Conservation (phyloP, 2,888 invertebrate genomes). For the Beris chalybata region DNA sequence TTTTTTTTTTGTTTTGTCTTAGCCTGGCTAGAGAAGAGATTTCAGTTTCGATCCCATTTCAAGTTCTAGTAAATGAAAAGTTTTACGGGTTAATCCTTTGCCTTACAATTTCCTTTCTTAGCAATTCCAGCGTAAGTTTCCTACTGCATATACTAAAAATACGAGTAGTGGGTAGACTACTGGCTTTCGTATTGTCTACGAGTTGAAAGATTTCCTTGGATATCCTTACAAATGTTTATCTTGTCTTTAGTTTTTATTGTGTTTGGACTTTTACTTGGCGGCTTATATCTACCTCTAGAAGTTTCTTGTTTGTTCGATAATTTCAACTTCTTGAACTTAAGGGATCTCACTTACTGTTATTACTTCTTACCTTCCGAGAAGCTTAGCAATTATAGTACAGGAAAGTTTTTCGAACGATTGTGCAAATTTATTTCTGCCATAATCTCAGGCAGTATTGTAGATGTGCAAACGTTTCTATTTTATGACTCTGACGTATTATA, state of each 20-base stretch:
- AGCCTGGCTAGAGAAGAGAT: constrained; percentile 14
- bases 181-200: neutral
- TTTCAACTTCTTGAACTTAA: constrained; percentile 34
- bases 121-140: constrained; percentile 8
- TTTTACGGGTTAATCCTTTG: constrained; percentile 7
- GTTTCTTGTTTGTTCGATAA: constrained; percentile 35
- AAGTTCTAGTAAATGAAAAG: constrained; percentile 29
- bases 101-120: too few relatives aligned
- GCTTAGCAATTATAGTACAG: too few relatives aligned
- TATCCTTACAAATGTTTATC: constrained; percentile 34
- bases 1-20: constrained; percentile 16
- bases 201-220: constrained; percentile 21
- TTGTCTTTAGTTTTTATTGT: constrained; percentile 31
- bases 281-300: constrained; percentile 28
- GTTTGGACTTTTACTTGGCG: constrained; percentile 30
- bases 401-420: too few relatives aligned
- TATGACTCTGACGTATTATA: too few relatives aligned
- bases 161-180: neutral
- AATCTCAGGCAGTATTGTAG: too few relatives aligned
- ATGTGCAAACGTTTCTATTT: too few relatives aligned
- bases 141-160: constrained; percentile 2
- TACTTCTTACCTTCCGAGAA: constrained; percentile 7
- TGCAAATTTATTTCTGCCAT: too few relatives aligned
- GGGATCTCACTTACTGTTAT: constrained; percentile 29
- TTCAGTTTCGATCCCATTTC: constrained; percentile 29